phyloP scores from a whole-genome alignment of 2,113 vertebrate species.

The Lepus americanus region DNA sequence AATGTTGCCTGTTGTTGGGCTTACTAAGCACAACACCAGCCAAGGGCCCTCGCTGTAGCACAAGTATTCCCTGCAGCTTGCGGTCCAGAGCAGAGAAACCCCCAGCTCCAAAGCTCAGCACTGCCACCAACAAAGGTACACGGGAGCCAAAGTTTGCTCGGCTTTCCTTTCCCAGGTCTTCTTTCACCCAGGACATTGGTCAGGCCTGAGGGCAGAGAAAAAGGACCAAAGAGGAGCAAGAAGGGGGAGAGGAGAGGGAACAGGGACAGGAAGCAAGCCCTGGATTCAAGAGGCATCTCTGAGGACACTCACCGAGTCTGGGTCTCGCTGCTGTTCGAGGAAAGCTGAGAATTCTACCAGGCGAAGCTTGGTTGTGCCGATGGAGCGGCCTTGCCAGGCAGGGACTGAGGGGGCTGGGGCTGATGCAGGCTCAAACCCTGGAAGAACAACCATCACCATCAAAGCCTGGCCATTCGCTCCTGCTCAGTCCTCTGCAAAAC shows the following conservation, averaged over 20 bases:
- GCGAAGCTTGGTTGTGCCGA: slow-evolving; percentile 98
- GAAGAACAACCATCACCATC: slow-evolving; percentile 67
- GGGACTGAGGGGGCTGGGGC: slow-evolving; percentile 95
- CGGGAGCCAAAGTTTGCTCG: background rate
- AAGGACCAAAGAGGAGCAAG: background rate
- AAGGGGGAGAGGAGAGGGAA: background rate
- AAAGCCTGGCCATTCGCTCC: background rate
- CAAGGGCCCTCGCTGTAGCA: background rate
- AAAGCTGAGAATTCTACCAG: slow-evolving; percentile 99
- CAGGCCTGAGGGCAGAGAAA: background rate
- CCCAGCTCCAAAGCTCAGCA: background rate
- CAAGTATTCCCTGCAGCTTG: background rate
- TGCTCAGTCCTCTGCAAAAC: background rate
- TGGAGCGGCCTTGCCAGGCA: slow-evolving; percentile 98
- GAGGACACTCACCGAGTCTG: slow-evolving; percentile 92
- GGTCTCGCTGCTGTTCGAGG: slow-evolving; percentile 97
- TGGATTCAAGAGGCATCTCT: background rate
- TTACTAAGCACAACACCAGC: background rate
- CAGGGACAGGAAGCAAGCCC: background rate
- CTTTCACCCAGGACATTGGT: background rate
- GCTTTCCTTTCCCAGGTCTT: background rate
- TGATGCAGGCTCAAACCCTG: slow-evolving; percentile 95
- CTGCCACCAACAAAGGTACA: background rate
- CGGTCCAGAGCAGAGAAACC: background rate
- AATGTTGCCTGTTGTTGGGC: background rate